These are phyloP conservation scores for Meliscaeva auricollis DNA, from an alignment of 2,888 invertebrate species.

Conservation along the genomic window DNA sequence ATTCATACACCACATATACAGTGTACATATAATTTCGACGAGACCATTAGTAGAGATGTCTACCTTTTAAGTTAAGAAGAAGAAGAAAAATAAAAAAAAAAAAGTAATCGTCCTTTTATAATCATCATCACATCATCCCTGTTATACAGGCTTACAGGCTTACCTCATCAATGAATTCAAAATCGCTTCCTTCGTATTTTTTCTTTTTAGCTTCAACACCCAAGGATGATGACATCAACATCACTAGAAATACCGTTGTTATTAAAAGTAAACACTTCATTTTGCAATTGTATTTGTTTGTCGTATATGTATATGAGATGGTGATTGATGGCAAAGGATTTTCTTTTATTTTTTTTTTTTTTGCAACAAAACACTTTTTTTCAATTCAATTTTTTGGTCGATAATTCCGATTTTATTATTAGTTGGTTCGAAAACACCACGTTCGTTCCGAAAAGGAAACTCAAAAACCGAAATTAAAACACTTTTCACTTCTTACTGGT, in stretches of 20 bases:
- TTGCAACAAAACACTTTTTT: slow-evolving; percentile 3
- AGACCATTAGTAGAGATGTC: slow-evolving; percentile 38
- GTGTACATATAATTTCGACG: slow-evolving; percentile 2
- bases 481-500: slow-evolving; percentile 16
- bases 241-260: slow-evolving; percentile 82
- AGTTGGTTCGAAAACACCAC: neutral
- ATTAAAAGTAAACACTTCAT: slow-evolving; percentile 83
- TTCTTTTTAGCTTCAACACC: slow-evolving; percentile 86
- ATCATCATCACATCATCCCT: neutral
- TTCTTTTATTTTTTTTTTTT: slow-evolving; percentile 35
- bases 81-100: slow-evolving; percentile 17
- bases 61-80: slow-evolving; percentile 4
- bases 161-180: slow-evolving; percentile 92
- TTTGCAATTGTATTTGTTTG: slow-evolving; percentile 58
- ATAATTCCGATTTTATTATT: neutral
- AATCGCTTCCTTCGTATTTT: slow-evolving; percentile 90
- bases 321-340: slow-evolving; percentile 39
- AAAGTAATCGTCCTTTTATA: slow-evolving; percentile 35
- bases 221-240: slow-evolving; percentile 81
- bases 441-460: slow-evolving; percentile 20
- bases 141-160: slow-evolving; percentile 77
- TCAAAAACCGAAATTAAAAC: slow-evolving; percentile 11
- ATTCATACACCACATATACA: neutral
- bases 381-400: slow-evolving; percentile 1
- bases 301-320: slow-evolving; percentile 21